Base-by-base conservation (phyloP, 1,140 invertebrate genomes). In the Drosophila azteca region DNA sequence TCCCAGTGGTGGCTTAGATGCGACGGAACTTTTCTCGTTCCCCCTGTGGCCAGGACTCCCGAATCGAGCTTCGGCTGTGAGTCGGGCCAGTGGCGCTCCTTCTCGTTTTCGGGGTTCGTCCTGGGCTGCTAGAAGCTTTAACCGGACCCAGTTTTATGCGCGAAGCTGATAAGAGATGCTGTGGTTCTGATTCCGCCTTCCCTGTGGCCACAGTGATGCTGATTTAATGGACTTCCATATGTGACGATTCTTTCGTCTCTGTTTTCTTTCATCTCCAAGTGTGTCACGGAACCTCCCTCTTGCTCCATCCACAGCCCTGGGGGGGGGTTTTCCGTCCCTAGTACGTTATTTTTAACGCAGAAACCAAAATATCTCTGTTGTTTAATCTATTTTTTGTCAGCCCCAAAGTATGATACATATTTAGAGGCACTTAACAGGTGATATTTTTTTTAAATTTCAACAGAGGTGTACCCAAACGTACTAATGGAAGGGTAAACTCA, bases 1-100 rank as follows among this genome's bases (percentile, higher is more conserved):
- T 83, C 83, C 83, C 83, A 87, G 83, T 88, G 79, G 70, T 61
- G 84, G 71, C 83, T 76, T 88, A 83, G 83, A 83, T 76, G 75
- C 65, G 66, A 70, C 83, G 29, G 84, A 79, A 87, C 71, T 87
- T 82, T 76, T 67, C 75, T 60, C 75, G 62, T 50, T 26, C 43
- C 22, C 24, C 13, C 41, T 20, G 0, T 20, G 17, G 63, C 52
- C 62, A 49, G 20, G 57, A 31, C 59, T 49, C 57, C 62, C 79
- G 77, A 44, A 43, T 20, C 52, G 11, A 4, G 51, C 81, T 87
- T 85, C 82, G 82, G 79, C 57, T 72, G 20, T 29, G 24, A 41
- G n/a, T 85, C 82, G 82, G 74, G 75, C 8, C 44, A 48, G 52
- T 44, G 17, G 39, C 26, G 43, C 41, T 71, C 60, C 60, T 45